These are phyloP conservation scores for Cataglyphis albicans DNA, from an alignment of 2,888 invertebrate species.

Conservation along the genomic window DNA sequence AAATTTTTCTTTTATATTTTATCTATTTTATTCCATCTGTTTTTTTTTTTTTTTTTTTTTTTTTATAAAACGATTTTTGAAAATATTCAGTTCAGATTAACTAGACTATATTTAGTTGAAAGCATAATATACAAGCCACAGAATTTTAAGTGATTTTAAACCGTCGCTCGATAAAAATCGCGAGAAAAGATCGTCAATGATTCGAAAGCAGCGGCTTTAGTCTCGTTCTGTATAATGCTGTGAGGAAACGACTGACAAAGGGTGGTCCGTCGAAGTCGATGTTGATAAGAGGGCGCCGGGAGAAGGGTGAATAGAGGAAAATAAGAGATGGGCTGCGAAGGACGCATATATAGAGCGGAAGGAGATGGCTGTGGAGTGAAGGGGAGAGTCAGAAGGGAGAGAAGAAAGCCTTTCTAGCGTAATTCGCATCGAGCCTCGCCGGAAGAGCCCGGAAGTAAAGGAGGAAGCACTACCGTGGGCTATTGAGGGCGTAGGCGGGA, in stretches of 20 bases:
- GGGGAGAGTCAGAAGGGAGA: slow-evolving; percentile 51
- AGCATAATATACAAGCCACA: background rate
- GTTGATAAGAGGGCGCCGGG: slow-evolving; percentile 59
- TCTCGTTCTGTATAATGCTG: slow-evolving; percentile 37
- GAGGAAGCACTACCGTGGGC: slow-evolving; percentile 77
- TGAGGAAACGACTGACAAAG: slow-evolving; percentile 34
- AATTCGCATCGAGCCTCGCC: slow-evolving; percentile 77
- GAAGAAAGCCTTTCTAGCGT: slow-evolving; percentile 73
- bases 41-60: background rate
- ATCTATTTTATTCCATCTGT: background rate
- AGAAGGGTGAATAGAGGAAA: slow-evolving; percentile 61
- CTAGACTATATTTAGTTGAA: background rate
- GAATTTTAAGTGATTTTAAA: background rate
- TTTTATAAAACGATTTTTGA: background rate
- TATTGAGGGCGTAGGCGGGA: background rate
- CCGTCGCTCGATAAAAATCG: slow-evolving; percentile 5
- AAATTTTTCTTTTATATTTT: slow-evolving; percentile 4
- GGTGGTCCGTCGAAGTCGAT: slow-evolving; percentile 46
- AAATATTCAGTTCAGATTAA: background rate
- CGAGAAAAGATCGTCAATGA: slow-evolving; percentile 14
- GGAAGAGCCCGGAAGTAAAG: slow-evolving; percentile 82
- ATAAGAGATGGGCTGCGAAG: slow-evolving; percentile 60
- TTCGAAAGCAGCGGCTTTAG: slow-evolving; percentile 2
- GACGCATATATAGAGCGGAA: slow-evolving; percentile 48
- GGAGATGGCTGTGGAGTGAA: background rate